A percentile compares a stretch with the other conserved stretches of the same genome.
These are phyloP conservation scores for Furcifer pardalis DNA, from an alignment of 2,797 vertebrate genomes.

Conservation along the genomic window DNA sequence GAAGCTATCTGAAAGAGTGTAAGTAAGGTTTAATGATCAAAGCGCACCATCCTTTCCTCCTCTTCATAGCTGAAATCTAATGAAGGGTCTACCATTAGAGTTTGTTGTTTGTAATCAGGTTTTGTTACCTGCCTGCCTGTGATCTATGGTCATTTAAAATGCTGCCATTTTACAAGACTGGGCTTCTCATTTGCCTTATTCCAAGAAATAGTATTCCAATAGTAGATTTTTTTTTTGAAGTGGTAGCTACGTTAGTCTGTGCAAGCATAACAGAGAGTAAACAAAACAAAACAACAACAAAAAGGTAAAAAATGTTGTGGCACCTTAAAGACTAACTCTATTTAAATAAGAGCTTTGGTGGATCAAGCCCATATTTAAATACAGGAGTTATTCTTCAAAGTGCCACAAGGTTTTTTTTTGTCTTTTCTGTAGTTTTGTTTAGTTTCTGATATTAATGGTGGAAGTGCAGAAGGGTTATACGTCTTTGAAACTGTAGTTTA, in stretches of 20 bases:
- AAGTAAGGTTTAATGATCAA: background rate
- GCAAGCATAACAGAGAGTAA: no score
- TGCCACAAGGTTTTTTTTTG: no score
- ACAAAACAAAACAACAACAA: no score
- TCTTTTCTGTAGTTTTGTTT: no score
- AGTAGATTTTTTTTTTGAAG: no score
- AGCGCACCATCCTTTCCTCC: background rate
- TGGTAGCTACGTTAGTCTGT: no score
- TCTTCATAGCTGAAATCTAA: background rate
- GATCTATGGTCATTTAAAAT: background rate
- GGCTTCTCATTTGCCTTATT: background rate
- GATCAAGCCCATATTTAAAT: no score
- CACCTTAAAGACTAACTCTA: no score
- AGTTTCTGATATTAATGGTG: background rate
- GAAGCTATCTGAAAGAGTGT: background rate
- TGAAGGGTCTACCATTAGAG: background rate
- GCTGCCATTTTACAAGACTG: background rate
- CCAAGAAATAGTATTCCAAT: background rate
- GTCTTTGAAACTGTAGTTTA: no score
- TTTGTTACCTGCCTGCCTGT: background rate
- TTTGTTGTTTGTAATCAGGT: background rate
- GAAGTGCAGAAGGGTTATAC: background rate
- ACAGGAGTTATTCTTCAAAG: no score
- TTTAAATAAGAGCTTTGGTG: no score
- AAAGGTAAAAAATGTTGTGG: no score